Evolutionary conservation across 2,113 vertebrate genomes (phyloP).

Genomic region (Theropithecus gelada): DNA sequence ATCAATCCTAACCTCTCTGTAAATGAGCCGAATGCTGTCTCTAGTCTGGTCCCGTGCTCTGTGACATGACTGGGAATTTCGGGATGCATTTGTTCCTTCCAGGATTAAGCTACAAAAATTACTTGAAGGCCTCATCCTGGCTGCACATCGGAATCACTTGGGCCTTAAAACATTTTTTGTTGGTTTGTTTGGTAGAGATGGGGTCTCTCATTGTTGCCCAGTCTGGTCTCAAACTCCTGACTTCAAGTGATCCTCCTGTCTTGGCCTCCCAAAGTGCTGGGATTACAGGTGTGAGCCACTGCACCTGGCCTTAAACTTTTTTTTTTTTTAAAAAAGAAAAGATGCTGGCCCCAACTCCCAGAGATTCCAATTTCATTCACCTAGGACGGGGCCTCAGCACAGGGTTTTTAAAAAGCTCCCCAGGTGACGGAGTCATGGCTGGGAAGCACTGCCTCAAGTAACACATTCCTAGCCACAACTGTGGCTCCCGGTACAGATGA

Average conservation of each 20-base stretch:
- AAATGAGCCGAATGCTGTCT: not conserved
- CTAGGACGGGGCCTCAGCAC: not conserved
- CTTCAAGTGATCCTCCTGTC: too few species aligned
- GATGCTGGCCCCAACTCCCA: not conserved
- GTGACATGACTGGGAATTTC: not conserved
- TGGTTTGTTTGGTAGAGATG: too few species aligned
- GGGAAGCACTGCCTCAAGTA: not conserved
- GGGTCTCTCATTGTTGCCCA: too few species aligned
- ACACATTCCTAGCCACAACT: not conserved
- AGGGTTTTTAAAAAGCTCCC: not conserved
- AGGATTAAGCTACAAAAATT: not conserved
- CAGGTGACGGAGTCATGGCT: not conserved
- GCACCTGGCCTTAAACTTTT: too few species aligned
- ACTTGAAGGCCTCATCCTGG: not conserved
- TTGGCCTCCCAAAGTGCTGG: too few species aligned
- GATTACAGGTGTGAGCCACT: not conserved
- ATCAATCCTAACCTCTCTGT: not conserved
- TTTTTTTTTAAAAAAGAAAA: not conserved
- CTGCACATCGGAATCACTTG: not conserved
- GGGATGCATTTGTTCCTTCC: not conserved
- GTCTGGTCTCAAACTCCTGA: too few species aligned
- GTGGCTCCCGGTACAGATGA: conserved; percentile 10
- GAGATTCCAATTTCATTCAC: not conserved
- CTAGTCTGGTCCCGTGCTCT: not conserved
- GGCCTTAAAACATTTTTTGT: not conserved